Base-by-base conservation (phyloP, 2,113 vertebrate genomes). In the Ceratotherium simum region DNA sequence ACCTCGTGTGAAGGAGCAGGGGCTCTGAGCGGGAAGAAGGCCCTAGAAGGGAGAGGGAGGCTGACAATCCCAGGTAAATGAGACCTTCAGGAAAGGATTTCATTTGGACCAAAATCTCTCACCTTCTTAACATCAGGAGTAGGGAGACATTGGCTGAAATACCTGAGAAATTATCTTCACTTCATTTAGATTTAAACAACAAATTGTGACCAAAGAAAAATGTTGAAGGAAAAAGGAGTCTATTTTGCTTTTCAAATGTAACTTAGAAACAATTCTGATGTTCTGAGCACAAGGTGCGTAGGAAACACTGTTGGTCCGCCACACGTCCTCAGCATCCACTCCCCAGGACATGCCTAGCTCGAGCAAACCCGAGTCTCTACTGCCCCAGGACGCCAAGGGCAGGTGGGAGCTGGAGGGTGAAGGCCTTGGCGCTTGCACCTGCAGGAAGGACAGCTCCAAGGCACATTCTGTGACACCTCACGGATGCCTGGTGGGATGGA, bases 221-320 rank as follows among this genome's bases (percentile, higher is more conserved):
- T 56, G 27, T n/a, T 48, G n/a, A 69, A n/a, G 10, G 39, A 46
- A 85, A 94, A 80, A 4, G 8, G 25, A 9, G 3, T 85, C 12
- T 56, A n/a, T 31, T 80, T 70, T 60, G 23, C 46, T 48, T 67
- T 42, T 36, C n/a, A 85, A 5, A 51, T 58, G 11, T 3, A 29
- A 90, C 23, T 17, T 33, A 16, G 79, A 62, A 73, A 62, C 31
- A 21, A 8, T 36, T 62, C 39, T 78, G 46, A 67, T 1, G 1
- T 7, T 65, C 39, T 33, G 51, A 64, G 25, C 25, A 60, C 48
- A 3, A 29, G n/a, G n/a, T 4, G 6, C 75, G 0, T 12, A 6
- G 46, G 46, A 88, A 21, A 5, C 3, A 0, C 48, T 25, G 3
- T 14, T 5, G 2, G 8, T 12, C 11, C 21, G 0, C 56, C 6